phyloP scores from a whole-genome alignment of 1,140 invertebrate genomes.

The Elysia chlorotica region DNA sequence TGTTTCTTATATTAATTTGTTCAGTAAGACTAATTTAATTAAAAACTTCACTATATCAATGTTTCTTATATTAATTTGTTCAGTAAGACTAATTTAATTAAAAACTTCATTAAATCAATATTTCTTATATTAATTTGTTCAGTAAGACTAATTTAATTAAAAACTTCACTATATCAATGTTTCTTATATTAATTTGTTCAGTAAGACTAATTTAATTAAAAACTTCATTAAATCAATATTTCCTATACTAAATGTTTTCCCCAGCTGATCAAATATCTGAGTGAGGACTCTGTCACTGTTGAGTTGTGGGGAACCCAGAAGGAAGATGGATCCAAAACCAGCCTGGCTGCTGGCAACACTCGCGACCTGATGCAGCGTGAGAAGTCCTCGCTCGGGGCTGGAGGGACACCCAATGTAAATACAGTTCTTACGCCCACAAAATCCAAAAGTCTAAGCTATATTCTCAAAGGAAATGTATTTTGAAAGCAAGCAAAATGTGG shows the following conservation, averaged over 20 bases:
- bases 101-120: background rate
- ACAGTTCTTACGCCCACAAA: too few species aligned
- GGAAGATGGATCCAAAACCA: constrained; percentile 28
- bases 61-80: too few species aligned
- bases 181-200: background rate
- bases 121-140: background rate
- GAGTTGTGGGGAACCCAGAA: constrained; percentile 67
- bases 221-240: background rate
- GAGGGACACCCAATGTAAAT: background rate
- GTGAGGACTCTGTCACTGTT: constrained; percentile 62
- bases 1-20: too few species aligned
- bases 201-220: background rate
- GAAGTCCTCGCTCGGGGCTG: constrained; percentile 6
- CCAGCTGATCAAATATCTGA: constrained; percentile 66
- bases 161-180: background rate
- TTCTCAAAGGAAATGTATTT: too few species aligned
- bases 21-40: too few species aligned
- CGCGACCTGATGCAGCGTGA: constrained; percentile 32
- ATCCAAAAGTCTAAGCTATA: too few species aligned
- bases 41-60: too few species aligned
- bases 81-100: background rate
- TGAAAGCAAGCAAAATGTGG: background rate
- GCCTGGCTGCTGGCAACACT: constrained; percentile 16
- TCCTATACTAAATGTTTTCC: constrained; percentile 20
- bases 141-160: background rate